phyloP scores from a whole-genome alignment of 2,113 vertebrate genomes.

The Aptenodytes patagonicus region DNA sequence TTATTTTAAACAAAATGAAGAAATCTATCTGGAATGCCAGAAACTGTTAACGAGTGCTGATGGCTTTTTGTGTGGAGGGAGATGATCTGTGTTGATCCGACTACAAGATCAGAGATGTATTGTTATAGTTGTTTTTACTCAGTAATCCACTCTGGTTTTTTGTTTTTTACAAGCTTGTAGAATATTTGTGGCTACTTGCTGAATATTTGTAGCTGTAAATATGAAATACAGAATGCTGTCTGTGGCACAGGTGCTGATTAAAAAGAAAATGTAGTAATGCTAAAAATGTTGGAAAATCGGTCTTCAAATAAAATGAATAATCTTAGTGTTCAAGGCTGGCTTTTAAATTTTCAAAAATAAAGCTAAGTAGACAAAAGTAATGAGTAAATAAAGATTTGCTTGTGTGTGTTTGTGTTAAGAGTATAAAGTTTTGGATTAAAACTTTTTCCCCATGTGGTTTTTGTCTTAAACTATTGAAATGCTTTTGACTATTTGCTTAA shows the following conservation, averaged over 20 bases:
- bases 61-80: not conserved
- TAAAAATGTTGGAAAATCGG: not conserved
- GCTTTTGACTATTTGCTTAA: not conserved
- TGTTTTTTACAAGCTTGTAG: not conserved
- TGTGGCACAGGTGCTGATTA: not conserved
- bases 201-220: not conserved
- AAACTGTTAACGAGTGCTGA: not conserved
- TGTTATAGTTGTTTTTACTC: not conserved
- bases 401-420: not conserved
- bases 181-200: not conserved
- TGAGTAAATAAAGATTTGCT: not conserved
- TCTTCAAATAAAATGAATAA: not conserved
- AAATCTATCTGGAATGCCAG: not conserved
- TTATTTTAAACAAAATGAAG: not conserved
- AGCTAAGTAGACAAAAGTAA: not conserved
- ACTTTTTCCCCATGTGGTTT: not conserved
- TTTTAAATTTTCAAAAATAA: not conserved
- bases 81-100: not conserved
- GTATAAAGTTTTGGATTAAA: not conserved
- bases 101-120: not conserved
- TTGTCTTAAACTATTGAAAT: not conserved
- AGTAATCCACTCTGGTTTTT: not conserved
- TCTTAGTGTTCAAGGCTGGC: not conserved
- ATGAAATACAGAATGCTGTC: not conserved
- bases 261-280: not conserved